Base-by-base conservation (phyloP, 2,888 invertebrate genomes). In the Phortica okadai region DNA sequence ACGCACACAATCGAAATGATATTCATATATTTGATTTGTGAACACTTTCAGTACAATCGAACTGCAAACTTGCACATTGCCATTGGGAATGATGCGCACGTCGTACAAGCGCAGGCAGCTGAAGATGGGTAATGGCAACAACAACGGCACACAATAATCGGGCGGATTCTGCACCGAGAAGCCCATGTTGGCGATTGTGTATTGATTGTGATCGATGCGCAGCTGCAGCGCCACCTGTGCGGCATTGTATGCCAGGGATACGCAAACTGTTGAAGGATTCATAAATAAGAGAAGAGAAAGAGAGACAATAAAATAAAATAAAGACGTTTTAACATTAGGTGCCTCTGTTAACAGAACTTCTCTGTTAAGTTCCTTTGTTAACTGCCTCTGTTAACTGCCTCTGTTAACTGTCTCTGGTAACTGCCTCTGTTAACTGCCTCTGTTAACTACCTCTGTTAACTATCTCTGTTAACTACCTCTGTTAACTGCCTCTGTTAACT, bases 51-150 rank as follows among this genome's bases (percentile, higher is more conserved):
- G 76, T 1, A 84, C 80, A 67, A 84, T 11, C 1, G 89, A 82
- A 2, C 80, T 59, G 74, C 87, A 88, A 0, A 83, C 41, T n/a
- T 82, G 76, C 6, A 86, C 74, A 5, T 79, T 83, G 16, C 77
- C 80, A 3, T 82, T 82, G 50, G 76, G 76, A 41, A 75, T 33
- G 8, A 78, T 50, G 2, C 76, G 80, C 10, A 86, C 81, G 10
- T 83, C 80, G 44, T 85, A 83, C 1, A 89, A 41, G 1, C 87
- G 82, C 14, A 89, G 78, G 44, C 89, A 89, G 70, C 76, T 78
- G 25, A 77, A 80, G 1, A 87, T 6, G 4, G 84, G 82, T n/a
- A 87, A 10, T 0, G 85, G 86, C 62, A 89, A 21, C 1, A 82
- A 7, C 6, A 88, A 5, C 0, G 89, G 87, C 0, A 81, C 44